Evolutionary conservation across 2,888 invertebrate species (phyloP).

Genomic region (Selenia dentaria): DNA sequence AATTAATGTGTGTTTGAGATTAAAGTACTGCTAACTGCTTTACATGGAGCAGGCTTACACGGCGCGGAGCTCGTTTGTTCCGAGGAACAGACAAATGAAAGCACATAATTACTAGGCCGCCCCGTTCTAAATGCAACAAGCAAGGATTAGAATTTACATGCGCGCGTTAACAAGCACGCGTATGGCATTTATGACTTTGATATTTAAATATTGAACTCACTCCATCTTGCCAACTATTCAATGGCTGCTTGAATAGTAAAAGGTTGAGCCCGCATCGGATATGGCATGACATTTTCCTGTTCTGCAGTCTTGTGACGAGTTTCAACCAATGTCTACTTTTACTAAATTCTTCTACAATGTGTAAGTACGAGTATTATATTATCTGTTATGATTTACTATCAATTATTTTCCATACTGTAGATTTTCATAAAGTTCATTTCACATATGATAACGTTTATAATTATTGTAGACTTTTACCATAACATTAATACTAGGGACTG

Average conservation of each 20-base stretch:
- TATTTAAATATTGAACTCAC: slow-evolving; percentile 61
- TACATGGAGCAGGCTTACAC: slow-evolving; percentile 78
- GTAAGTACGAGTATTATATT: background rate
- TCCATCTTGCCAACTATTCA: slow-evolving; percentile 31
- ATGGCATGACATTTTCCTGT: slow-evolving; percentile 33
- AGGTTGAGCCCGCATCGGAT: slow-evolving; percentile 31
- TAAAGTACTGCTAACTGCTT: slow-evolving; percentile 83
- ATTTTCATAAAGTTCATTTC: too few relatives aligned
- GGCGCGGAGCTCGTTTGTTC: slow-evolving; percentile 74
- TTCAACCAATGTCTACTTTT: slow-evolving; percentile 26
- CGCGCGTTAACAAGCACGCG: slow-evolving; percentile 77
- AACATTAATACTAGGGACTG: too few relatives aligned
- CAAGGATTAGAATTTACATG: slow-evolving; percentile 83
- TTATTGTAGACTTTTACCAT: too few relatives aligned
- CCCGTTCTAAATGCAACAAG: slow-evolving; percentile 81
- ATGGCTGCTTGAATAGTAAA: slow-evolving; percentile 31
- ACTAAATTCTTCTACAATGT: slow-evolving; percentile 10
- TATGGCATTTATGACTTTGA: slow-evolving; percentile 80
- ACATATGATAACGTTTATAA: too few relatives aligned
- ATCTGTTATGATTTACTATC: background rate
- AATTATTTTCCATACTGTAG: too few relatives aligned
- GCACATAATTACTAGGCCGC: slow-evolving; percentile 83
- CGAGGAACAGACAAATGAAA: slow-evolving; percentile 82
- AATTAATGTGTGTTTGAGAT: slow-evolving; percentile 82
- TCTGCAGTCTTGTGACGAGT: slow-evolving; percentile 20